phyloP scores from a whole-genome alignment of 2,797 vertebrate genomes.

The Sebastes paucispinis region DNA sequence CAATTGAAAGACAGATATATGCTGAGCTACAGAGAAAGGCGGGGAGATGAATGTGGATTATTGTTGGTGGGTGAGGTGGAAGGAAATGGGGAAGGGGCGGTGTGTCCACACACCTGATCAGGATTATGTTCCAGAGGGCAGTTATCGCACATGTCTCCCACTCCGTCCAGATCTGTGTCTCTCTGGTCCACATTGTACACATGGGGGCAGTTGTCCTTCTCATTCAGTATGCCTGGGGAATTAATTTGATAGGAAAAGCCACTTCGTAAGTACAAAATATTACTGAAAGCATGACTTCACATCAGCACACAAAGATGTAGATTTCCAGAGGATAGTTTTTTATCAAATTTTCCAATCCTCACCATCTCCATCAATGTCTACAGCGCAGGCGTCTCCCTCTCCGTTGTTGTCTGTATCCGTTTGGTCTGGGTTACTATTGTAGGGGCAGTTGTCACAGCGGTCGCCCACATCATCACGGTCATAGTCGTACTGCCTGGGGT shows the following conservation, averaged over 20 bases:
- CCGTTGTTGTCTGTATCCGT: conserved; percentile 95
- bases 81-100: conserved; percentile 47
- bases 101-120: conserved; percentile 88
- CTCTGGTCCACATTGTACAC: conserved; percentile 97
- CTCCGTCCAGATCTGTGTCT: conserved; percentile 94
- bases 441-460: conserved; percentile 97
- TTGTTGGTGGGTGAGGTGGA: conserved; percentile 61
- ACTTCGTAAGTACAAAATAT: background rate
- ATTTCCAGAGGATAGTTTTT: background rate
- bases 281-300: background rate
- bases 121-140: conserved; percentile 98
- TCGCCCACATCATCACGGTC: conserved; percentile 97
- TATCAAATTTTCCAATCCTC: conserved; percentile 26
- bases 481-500: conserved; percentile 97
- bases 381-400: conserved; percentile 94
- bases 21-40: conserved; percentile 59
- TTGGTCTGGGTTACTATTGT: conserved; percentile 97
- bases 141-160: conserved; percentile 98
- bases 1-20: conserved; percentile 65
- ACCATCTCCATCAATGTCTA: conserved; percentile 98
- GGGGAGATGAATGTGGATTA: conserved; percentile 64
- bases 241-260: background rate
- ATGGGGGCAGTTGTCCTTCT: conserved; percentile 94
- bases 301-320: background rate
- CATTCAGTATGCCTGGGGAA: conserved; percentile 91